Evolutionary conservation across 2,113 vertebrate species (phyloP), one percentile per base, ranked within the genome.

Genomic region (Myotis yumanensis): DNA sequence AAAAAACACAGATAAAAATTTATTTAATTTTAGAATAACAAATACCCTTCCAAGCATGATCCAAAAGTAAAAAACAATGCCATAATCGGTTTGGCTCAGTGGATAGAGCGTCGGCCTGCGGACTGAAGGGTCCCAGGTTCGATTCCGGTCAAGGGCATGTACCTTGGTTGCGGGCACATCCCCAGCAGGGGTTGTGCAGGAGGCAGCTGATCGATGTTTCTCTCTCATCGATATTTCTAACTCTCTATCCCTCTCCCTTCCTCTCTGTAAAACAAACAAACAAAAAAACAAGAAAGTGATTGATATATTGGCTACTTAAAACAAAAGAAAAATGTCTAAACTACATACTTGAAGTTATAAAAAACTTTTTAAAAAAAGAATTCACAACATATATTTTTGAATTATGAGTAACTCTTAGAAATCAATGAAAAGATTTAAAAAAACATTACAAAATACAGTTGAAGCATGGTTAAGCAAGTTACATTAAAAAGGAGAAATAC

Each of bases 381-480:
- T 87, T 86, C n/a, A 59, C 22, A 87, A 75, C 30, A n/a, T 35
- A 76, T 18, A 81, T 57, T 96, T 89, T 64, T 80, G 16, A 89
- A 80, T 90, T 91, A 73, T 52, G 23, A 90, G 57, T 20, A 46
- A 64, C 43, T 72, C 51, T 69, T 73, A 77, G 57, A 91, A 94
- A 89, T 84, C 48, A 43, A 43, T 17, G 8, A 62, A 88, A 95
- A 95, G 22, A 51, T 22, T 76, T 40, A 4, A 37, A 76, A 77
- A 4, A 6, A 43, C 43, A 57, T 51, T 75, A 80, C 62, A 57
- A 90, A 88, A 75, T 64, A 88, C 1, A 66, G 10, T 28, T 95
- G 64, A 91, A 89, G 89, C 40, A 86, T n/a, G 48, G 35, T 86
- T 71, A 86, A 46, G 12, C 89, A 94, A 86, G 40, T 75, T 75